Evolutionary conservation across 2,113 vertebrate genomes (phyloP), one percentile per base, ranked within the genome.

Genomic region (Megaleporinus macrocephalus): DNA sequence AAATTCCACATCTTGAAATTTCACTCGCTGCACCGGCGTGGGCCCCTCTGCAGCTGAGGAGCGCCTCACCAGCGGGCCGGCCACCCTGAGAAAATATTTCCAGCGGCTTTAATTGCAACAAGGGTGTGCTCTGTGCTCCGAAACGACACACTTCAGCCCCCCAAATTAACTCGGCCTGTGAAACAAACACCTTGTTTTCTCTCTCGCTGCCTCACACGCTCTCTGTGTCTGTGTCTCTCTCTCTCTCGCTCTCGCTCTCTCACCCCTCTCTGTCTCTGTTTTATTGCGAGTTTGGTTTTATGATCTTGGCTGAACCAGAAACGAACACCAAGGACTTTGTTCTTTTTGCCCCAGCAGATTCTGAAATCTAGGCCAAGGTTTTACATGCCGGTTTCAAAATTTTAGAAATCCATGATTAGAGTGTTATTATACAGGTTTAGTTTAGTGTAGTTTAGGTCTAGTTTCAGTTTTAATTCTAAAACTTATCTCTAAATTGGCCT

Each of bases 51-150:
- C 61, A 83, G 81, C 79, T 77, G 78, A 86, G 87, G 74, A 79
- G 53, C 73, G 36, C 73, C 75, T 76, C 49, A 65, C 62, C 22
- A 69, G 33, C 16, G 74, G n/a, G 71, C 78, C 6, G 80, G 82
- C 83, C 85, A 83, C 87, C 87, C 84, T 88, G 84, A 86, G 84
- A 87, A 83, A 86, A 81, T 79, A 85, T 84, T 87, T 86, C 83
- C 83, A 86, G 69, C 53, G 66, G 79, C 78, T 85, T 82, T 86
- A 82, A 85, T 87, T 84, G 81, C 81, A 83, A 86, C 87, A 88
- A 84, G 85, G 85, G 79, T 65, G 71, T 53, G 73, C 83, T 80
- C 57, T 85, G 86, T 85, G 79, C 79, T 85, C 29, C 74, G 51
- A 76, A 84, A 73, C 47, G 68, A 70, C 78, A 77, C 71, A 65